Evolutionary conservation across 2,797 vertebrate species (phyloP).

Genomic region (Hemibagrus guttatus): DNA sequence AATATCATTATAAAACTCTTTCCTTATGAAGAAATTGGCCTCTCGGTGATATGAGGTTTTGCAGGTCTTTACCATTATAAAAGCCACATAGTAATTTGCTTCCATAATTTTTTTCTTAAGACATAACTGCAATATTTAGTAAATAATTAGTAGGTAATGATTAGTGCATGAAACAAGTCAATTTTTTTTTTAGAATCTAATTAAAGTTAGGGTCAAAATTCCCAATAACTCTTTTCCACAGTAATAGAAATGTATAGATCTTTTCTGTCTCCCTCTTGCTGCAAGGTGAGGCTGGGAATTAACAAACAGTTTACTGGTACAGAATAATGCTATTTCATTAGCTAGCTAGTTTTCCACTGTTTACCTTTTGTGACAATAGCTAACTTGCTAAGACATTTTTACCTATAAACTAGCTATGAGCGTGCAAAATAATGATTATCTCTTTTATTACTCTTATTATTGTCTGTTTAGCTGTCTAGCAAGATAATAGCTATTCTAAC

Average conservation of each 20-base stretch:
- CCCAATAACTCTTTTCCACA: not conserved
- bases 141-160: not conserved
- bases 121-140: not conserved
- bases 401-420: not conserved
- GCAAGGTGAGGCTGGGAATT: not conserved
- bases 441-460: not conserved
- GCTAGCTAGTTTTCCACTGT: not conserved
- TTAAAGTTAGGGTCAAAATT: not conserved
- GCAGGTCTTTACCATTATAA: not conserved
- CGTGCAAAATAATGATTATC: not conserved
- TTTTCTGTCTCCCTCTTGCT: not conserved
- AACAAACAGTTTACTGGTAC: no score
- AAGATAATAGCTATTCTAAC: not conserved
- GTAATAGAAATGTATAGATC: not conserved
- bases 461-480: not conserved
- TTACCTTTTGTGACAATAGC: not conserved
- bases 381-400: not conserved
- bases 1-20: slow-evolving; percentile 20
- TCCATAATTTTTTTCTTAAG: not conserved
- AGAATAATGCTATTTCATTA: not conserved
- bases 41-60: not conserved
- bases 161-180: not conserved
- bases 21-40: not conserved
- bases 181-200: not conserved
- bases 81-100: not conserved